phyloP scores from a whole-genome alignment of 2,113 vertebrate genomes.

The Circaetus cinerascens region DNA sequence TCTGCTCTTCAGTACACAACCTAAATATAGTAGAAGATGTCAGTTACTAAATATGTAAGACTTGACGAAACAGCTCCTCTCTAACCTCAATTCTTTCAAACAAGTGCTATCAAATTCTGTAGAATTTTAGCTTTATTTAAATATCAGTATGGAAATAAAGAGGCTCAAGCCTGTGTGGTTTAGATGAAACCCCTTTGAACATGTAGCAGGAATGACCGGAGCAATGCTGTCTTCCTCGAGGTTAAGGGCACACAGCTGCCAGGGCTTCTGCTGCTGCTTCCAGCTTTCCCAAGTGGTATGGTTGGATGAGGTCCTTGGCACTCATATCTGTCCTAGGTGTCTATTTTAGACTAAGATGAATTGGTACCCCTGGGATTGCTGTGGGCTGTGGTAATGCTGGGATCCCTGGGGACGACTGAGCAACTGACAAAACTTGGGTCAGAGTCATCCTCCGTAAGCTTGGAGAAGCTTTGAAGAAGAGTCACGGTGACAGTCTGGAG shows the following conservation, averaged over 20 bases:
- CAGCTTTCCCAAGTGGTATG: background rate
- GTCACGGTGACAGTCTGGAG: background rate
- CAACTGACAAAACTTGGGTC: background rate
- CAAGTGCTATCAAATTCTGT: background rate
- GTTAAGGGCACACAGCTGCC: background rate
- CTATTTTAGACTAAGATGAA: background rate
- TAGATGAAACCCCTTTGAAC: background rate
- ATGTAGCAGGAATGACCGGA: background rate
- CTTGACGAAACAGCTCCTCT: conserved; percentile 47
- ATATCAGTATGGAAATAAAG: background rate
- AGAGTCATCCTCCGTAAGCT: background rate
- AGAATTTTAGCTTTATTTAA: conserved; percentile 25
- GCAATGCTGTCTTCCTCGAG: background rate
- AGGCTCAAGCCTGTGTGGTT: background rate
- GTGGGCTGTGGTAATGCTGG: background rate
- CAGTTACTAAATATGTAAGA: conserved; percentile 63
- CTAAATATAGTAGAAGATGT: conserved; percentile 62
- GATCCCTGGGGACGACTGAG: background rate
- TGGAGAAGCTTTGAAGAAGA: background rate
- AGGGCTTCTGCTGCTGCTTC: background rate
- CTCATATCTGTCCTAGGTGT: background rate
- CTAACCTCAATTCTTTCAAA: conserved; percentile 24
- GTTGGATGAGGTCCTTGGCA: background rate
- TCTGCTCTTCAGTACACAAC: conserved; percentile 40
- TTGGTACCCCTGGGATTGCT: background rate